phyloP scores from a whole-genome alignment of 2,888 invertebrate species.

The Microchrysa polita region DNA sequence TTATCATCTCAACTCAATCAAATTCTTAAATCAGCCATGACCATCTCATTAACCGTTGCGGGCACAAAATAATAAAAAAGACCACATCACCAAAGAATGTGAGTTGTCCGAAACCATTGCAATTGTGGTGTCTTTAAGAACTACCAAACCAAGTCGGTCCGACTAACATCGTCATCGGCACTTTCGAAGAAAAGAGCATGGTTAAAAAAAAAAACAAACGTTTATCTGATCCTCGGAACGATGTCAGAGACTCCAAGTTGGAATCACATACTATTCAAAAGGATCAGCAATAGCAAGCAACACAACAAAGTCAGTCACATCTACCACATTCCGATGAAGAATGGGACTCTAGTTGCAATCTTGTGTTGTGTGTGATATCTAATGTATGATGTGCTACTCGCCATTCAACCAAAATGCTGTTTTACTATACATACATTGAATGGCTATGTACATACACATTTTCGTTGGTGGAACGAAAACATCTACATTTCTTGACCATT shows the following conservation, averaged over 20 bases:
- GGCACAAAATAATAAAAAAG: not conserved
- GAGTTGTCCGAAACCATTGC: no score
- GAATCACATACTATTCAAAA: not conserved
- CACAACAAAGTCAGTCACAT: not conserved
- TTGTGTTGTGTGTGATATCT: not conserved
- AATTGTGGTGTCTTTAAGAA: not conserved
- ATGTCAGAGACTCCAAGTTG: not conserved
- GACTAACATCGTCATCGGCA: slow-evolving; percentile 28
- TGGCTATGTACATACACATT: no score
- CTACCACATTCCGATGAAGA: not conserved
- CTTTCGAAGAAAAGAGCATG: slow-evolving; percentile 20
- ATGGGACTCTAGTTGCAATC: slow-evolving; percentile 25
- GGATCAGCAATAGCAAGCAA: not conserved
- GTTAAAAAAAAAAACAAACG: no score
- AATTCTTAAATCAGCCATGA: slow-evolving; percentile 30
- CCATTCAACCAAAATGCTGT: not conserved
- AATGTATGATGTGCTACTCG: not conserved
- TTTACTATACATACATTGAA: not conserved
- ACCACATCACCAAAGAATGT: not conserved
- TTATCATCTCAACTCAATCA: no score
- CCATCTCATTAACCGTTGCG: slow-evolving; percentile 24
- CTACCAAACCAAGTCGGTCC: no score
- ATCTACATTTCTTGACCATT: slow-evolving; percentile 27
- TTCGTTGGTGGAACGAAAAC: not conserved
- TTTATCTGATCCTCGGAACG: slow-evolving; percentile 23